phyloP scores from a whole-genome alignment of 2,888 invertebrate genomes.

The Apamea anceps region DNA sequence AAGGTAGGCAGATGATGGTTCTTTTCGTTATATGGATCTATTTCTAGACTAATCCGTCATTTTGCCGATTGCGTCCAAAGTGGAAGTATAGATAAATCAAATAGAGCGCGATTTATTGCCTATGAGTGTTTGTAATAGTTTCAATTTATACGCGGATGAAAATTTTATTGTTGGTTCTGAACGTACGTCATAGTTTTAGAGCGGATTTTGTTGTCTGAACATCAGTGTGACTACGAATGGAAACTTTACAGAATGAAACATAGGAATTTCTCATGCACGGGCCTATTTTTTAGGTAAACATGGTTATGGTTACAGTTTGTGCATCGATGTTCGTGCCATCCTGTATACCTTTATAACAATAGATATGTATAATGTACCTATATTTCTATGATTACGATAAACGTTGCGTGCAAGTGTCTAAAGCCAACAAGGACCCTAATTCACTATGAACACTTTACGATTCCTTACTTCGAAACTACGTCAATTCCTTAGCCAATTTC shows the following conservation, averaged over 20 bases:
- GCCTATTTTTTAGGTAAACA: neutral
- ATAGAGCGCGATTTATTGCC: conserved; percentile 47
- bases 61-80: conserved; percentile 13
- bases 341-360: neutral
- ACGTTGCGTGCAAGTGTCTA: neutral
- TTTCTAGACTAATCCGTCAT: conserved; percentile 41
- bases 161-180: conserved; percentile 45
- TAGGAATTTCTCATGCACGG: neutral
- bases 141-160: conserved; percentile 33
- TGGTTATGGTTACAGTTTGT: no score
- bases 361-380: neutral
- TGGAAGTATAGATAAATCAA: conserved; percentile 53
- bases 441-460: no score
- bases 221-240: neutral
- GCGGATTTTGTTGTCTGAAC: conserved; percentile 27
- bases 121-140: conserved; percentile 51
- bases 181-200: conserved; percentile 20
- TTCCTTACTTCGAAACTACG: no score
- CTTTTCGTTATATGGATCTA: conserved; percentile 17
- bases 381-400: neutral
- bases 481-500: no score
- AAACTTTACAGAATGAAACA: neutral
- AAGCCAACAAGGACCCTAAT: neutral
- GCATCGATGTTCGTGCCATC: neutral
- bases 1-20: no score